Evolutionary conservation across 2,888 invertebrate species (phyloP).

Genomic region (Polydrusus tereticollis): DNA sequence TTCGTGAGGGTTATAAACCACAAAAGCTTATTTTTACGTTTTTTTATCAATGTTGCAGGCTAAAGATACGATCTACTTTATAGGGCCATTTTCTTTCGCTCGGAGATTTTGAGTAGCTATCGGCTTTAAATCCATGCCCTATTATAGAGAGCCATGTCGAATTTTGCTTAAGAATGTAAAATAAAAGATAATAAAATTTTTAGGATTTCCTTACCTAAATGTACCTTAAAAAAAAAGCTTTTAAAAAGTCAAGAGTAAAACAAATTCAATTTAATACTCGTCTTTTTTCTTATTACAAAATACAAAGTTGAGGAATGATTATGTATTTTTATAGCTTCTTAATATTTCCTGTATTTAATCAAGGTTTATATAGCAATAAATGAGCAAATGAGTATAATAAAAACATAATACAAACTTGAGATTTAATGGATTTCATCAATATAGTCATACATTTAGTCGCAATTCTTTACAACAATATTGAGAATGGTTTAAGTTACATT

Average conservation of each 20-base stretch:
- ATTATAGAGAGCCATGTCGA: not conserved
- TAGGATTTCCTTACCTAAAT: constrained; percentile 7
- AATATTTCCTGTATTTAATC: not conserved
- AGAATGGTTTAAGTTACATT: too few relatives aligned
- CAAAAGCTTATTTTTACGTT: constrained; percentile 35
- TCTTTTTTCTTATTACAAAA: constrained; percentile 9
- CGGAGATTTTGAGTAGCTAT: constrained; percentile 36
- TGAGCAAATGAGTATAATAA: not conserved
- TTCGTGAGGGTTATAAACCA: constrained; percentile 33
- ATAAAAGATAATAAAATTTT: constrained; percentile 30
- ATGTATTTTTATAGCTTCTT: constrained; percentile 1
- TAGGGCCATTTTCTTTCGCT: constrained; percentile 33
- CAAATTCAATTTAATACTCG: constrained; percentile 17
- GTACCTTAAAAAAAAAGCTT: constrained; percentile 11
- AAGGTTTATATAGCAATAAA: not conserved
- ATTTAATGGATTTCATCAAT: too few relatives aligned
- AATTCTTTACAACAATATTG: too few relatives aligned
- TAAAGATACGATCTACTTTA: constrained; percentile 44
- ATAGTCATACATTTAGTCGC: too few relatives aligned
- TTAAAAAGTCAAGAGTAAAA: constrained; percentile 14
- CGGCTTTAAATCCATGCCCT: constrained; percentile 25
- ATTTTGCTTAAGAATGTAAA: constrained; percentile 24
- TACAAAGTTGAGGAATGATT: not conserved
- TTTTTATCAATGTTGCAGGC: constrained; percentile 40
- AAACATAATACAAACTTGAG: too few relatives aligned